Base-by-base conservation (phyloP, 2,888 invertebrate genomes). In the Falcaria lacertinaria region DNA sequence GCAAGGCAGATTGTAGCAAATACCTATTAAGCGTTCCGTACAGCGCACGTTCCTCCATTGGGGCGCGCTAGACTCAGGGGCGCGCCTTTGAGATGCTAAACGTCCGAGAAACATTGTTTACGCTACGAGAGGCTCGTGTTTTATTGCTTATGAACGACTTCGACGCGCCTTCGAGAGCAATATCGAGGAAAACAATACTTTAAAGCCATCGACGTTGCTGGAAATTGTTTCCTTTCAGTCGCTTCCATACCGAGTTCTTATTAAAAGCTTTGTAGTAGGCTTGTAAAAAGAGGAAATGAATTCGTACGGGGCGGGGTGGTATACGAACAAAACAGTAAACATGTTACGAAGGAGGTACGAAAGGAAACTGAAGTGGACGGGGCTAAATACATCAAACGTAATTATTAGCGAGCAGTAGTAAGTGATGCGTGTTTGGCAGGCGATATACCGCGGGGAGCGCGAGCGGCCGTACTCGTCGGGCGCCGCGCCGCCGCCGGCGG, bases 401-500 rank as follows among this genome's bases (percentile, higher is more conserved):
- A 8, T 25, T 25, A 25, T 25, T 8, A 19, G 6, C 7, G 25
- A 25, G 7, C 25, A 25, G 25, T 14, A 11, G 15, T 37, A 37
- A 37, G 22, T 37, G 22, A 22, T 37, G 22, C 22, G 37, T 22
- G 14, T 7, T 34, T 13, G 14, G 1, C 47, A 89, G 72, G 85
- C 91, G 80, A 90, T 91, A 74, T 92, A 92, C 70, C 90, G 91
- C 33, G 88, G 88, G 62, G 80, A 63, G 43, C 76, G 92, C 48
- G 84, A 70, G 69, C 89, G 91, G 81, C 91, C 81, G 72, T 91
- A 84, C 80, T 91, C 77, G 75, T 91, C 83, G 61, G 89, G 81
- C 43, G 90, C 85, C 63, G 91, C 83, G 88, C 91, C 90, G 77
- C 91, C 89, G 92, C 90, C 77, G 92, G 91, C 83, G 91, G 95